Base-by-base conservation (phyloP, 2,888 invertebrate genomes). In the Cerastis rubricosa region DNA sequence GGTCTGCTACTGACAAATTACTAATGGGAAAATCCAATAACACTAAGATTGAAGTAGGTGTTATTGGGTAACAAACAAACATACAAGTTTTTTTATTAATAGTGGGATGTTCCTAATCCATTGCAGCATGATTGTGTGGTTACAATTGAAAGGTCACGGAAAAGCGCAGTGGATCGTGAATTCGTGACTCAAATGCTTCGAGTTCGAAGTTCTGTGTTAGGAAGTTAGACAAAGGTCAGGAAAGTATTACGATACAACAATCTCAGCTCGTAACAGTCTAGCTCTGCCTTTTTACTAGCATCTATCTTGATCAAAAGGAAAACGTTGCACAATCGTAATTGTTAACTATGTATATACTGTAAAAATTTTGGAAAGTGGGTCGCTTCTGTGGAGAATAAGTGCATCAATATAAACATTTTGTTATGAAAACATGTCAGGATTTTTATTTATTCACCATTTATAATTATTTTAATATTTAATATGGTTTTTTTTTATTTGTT, bases 191-290 rank as follows among this genome's bases (percentile, higher is more conserved):
- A 29, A 61, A 49, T 12, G 61, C 17, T 71, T 80, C 85, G 76
- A 71, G 71, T 65, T 54, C 71, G 22, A 47, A 71, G 71, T 57
- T 70, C 43, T 76, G 66, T n/a, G 64, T 43, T 51, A 81, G 85
- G 81, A 85, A 85, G 82, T 83, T 17, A 67, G 35, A 67, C 25
- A 81, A 85, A 85, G 82, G 76, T 83, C 82, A 80, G 47, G 35
- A 81, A 72, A 85, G 66, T 85, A 63, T 66, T 72, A 59, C 70
- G 59, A 19, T 25, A 43, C 65, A 66, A 54, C 57, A 22, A 43
- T 69, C 6, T 57, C 22, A 35, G 68, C 2, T 77, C 82, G 82
- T 81, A 81, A 85, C 71, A 63, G 49, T 64, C 71, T 40, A 51
- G 47, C 61, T 74, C 54, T 45, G 68, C 29, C 64, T 81, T 19